Base-by-base conservation (phyloP, 2,888 invertebrate genomes). In the Latheticus oryzae region DNA sequence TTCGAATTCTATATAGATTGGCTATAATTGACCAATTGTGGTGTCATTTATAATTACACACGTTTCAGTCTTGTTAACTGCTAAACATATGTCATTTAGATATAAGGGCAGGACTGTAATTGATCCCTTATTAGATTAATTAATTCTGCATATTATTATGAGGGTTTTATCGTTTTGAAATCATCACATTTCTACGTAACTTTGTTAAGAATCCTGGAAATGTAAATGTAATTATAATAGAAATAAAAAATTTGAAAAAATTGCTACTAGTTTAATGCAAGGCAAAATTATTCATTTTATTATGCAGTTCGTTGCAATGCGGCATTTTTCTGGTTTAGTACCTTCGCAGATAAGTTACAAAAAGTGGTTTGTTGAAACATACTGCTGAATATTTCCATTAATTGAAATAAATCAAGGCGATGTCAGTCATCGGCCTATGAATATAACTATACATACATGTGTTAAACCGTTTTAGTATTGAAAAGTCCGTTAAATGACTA, bases 371-470 rank as follows among this genome's bases (percentile, higher is more conserved):
- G 69, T 65, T 67, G 66, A 69, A 69, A 70, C 66, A 66, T 70
- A 66, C 70, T 69, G 74, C 74, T 75, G 76, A 76, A 76, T 76
- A 76, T 76, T 76, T 77, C 75, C 76, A 77, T 77, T 76, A 76
- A 76, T 77, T 77, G 75, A 76, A 76, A 75, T 76, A 76, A 75
- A 75, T 76, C 76, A 75, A 68, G 68, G 57, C 56, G 54, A 60
- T 59, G 64, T 64, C 64, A 63, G 64, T 60, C 60, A 60, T 61
- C 63, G 60, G 38, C 60, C 62, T 62, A 35, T 28, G 21, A 40
- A 13, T 47, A n/a, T 26, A 32, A 42, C 21, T 42, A 19, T 50
- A 37, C 33, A 26, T 42, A 56, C 50, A 50, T 50, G 50, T 50
- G 56, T 56, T 42, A 42, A 56, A 56, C 42, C 26, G 28, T 45